Conservation (phyloP, 1,140 invertebrate genomes). For the Metopolophium dirhodum region DNA sequence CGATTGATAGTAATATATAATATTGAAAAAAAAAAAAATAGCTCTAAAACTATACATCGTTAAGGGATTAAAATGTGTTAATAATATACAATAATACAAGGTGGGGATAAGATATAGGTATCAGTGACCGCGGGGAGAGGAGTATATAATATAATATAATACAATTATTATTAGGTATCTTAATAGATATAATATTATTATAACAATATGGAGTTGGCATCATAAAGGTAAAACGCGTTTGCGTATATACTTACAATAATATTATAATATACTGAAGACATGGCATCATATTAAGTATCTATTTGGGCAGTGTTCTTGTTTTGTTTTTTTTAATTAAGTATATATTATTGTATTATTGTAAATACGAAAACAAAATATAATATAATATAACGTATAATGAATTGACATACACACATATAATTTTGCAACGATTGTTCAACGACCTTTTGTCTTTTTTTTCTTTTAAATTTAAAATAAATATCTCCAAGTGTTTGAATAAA, state of each 20-base stretch:
- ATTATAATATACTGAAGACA: neutral
- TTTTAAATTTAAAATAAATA: conserved; percentile 30
- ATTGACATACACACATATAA: conserved; percentile 18
- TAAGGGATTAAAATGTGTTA: neutral
- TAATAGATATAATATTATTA: neutral
- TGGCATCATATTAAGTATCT: neutral
- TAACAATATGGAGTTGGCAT: neutral
- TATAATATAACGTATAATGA: conserved; percentile 25
- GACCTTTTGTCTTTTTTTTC: neutral
- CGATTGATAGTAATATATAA: neutral
- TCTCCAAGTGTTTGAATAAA: conserved; percentile 37
- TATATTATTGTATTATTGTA: neutral
- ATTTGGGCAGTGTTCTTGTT: conserved; percentile 8
- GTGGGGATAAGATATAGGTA: neutral
- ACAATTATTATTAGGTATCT: neutral
- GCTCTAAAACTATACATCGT: conserved; percentile 27
- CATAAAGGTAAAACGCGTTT: neutral
- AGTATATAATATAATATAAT: neutral
- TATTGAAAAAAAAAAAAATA: neutral
- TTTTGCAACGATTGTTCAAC: conserved; percentile 26
- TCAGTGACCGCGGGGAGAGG: neutral
- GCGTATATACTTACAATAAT: neutral
- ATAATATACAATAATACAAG: neutral
- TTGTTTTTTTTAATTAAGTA: neutral
- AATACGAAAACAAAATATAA: neutral